phyloP scores from a whole-genome alignment of 1,140 invertebrate genomes.

The Apis florea region DNA sequence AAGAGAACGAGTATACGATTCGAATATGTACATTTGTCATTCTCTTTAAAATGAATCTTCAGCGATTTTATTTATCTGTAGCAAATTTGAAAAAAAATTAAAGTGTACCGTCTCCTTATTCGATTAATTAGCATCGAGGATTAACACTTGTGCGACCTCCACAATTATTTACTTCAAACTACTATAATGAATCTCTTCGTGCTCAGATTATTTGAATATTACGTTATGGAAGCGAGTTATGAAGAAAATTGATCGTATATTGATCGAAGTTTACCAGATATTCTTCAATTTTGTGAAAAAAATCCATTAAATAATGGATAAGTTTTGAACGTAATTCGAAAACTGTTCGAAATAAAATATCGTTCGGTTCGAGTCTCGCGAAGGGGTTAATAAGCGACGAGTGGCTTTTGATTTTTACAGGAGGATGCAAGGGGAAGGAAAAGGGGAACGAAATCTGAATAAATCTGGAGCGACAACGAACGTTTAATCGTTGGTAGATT shows the following conservation, averaged over 20 bases:
- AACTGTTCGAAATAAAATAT: too few species aligned
- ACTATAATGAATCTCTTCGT: neutral
- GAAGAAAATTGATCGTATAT: too few species aligned
- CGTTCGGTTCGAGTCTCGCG: too few species aligned
- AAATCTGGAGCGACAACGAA: neutral
- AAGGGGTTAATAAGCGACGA: neutral
- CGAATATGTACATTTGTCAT: neutral
- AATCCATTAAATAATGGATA: too few species aligned
- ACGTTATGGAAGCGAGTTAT: too few species aligned
- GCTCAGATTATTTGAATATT: neutral
- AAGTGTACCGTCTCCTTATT: neutral
- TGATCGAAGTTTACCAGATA: too few species aligned
- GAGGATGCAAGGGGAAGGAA: too few species aligned
- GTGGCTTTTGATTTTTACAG: neutral
- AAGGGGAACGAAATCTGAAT: neutral
- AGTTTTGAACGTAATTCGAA: too few species aligned
- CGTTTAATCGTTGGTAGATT: neutral
- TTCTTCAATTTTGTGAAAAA: too few species aligned
- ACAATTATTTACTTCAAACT: neutral
- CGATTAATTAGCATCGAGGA: slow-evolving; percentile 19
- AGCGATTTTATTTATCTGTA: neutral
- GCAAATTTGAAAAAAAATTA: slow-evolving; percentile 9
- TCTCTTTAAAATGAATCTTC: too few species aligned
- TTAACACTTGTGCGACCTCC: neutral
- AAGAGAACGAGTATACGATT: neutral